Conservation (phyloP, 2,113 vertebrate genomes). For the Rhinichthys klamathensis region DNA sequence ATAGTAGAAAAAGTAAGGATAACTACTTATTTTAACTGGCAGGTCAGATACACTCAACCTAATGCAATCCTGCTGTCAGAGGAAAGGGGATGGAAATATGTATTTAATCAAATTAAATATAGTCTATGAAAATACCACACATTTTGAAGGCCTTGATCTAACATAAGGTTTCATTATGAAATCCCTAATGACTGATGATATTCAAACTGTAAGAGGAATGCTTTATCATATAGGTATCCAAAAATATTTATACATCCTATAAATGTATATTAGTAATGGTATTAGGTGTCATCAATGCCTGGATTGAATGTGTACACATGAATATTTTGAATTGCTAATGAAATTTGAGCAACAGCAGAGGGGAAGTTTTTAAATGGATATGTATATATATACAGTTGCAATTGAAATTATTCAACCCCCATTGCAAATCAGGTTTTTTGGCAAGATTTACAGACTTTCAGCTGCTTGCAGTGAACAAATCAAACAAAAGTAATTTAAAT, state of each 20-base stretch:
- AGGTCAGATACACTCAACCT: background rate
- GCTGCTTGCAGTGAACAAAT: too few species aligned
- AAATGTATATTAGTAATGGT: background rate
- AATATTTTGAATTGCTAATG: background rate
- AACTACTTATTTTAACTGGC: background rate
- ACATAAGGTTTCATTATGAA: conserved; percentile 5
- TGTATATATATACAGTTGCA: too few species aligned
- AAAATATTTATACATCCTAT: background rate
- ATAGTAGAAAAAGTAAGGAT: background rate
- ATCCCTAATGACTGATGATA: conserved; percentile 7
- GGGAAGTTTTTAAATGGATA: background rate
- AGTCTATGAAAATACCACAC: background rate
- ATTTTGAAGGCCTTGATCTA: background rate
- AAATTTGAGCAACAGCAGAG: background rate
- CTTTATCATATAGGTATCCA: background rate
- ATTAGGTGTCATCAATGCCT: background rate
- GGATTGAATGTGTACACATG: background rate
- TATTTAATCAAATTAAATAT: background rate
- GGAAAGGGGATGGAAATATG: background rate
- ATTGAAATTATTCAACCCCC: too few species aligned
- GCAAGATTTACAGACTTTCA: too few species aligned
- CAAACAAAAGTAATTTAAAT: too few species aligned
- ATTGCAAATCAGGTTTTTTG: too few species aligned
- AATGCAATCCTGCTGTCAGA: background rate
- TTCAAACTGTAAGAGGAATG: background rate